Evolutionary conservation across 1,140 invertebrate genomes (phyloP).

Genomic region (Micrasema longulum): DNA sequence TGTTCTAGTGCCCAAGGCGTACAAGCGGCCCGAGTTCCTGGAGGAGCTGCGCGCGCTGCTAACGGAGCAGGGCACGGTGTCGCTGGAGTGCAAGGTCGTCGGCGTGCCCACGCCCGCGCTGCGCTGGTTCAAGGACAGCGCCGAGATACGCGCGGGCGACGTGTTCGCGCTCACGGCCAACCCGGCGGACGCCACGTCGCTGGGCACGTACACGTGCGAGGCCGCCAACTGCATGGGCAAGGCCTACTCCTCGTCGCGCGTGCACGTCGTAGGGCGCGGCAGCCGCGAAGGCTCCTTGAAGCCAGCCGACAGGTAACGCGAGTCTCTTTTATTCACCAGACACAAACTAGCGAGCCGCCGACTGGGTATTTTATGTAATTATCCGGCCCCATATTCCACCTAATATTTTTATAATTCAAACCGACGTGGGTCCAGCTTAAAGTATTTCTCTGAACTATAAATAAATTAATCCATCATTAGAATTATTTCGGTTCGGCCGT

Average conservation of each 20-base stretch:
- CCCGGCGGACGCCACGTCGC: conserved; percentile 82
- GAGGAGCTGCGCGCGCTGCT: conserved; percentile 84
- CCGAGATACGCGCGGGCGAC: conserved; percentile 89
- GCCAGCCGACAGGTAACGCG: conserved; percentile 69
- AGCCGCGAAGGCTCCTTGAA: conserved; percentile 74
- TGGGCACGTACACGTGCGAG: conserved; percentile 88
- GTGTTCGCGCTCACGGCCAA: conserved; percentile 87
- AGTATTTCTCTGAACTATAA: too few species aligned
- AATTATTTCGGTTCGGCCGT: too few species aligned
- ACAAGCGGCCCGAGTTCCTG: conserved; percentile 87
- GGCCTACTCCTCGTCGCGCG: conserved; percentile 83
- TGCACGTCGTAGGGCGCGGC: conserved; percentile 79
- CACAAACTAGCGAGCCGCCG: too few species aligned
- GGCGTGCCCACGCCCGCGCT: conserved; percentile 86
- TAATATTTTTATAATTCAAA: too few species aligned
- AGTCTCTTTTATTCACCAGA: too few species aligned
- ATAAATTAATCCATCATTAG: too few species aligned
- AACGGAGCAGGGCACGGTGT: conserved; percentile 88
- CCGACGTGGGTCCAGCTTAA: too few species aligned
- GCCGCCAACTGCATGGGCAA: conserved; percentile 89
- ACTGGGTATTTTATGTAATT: too few species aligned
- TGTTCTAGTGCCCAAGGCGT: conserved; percentile 84
- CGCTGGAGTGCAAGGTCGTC: conserved; percentile 89
- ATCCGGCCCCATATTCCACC: too few species aligned
- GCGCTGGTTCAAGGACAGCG: conserved; percentile 86